Evolutionary conservation across 2,797 vertebrate genomes (phyloP), one percentile per base, ranked within the genome.

Genomic region (Benthosema pterotum): DNA sequence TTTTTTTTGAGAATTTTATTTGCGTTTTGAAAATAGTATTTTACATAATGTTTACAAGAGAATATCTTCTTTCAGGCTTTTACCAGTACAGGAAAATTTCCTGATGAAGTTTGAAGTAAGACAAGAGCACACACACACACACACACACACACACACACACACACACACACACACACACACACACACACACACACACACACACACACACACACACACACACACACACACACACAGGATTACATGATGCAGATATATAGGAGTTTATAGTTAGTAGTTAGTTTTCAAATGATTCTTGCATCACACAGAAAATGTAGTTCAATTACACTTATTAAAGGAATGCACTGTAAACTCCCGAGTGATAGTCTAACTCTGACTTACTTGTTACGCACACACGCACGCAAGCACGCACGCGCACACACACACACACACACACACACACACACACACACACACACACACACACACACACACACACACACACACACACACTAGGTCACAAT

Each of bases 51-150:
- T 15, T 1, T 5, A 62, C 47, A 54, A 51, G 4, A 53, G 28
- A 2, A 69, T 67, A n/a, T 77, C 69, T 78, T 63, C 48, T 86
- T 83, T 11, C 87, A 98, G 97, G 83, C 93, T 99, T 69, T 71
- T 98, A 78, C 97, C 97, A 0, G 94, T 97, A 50, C 91, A 98
- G 78, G 97, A 99, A 86, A 99, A 99, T 78, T 99, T 99, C 88
- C 91, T 98, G 69, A 86, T 98, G 52, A 98, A 96, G 76, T 98
- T 98, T 54, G 93, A 98, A 95, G 96, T 98, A 89, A 88, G 79
- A 62, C 45, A 48, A 14, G 1, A n/a, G n/a, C n/a, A 7, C 5
- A 53, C 1, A 4, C n/a, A 22, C 50, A 50, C 4, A 42, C 18
- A 17, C 16, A 5, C 11, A n/a, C 52, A 42, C 45, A 17, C 51